phyloP scores from a whole-genome alignment of 1,140 invertebrate genomes.

The Halyomorpha halys region DNA sequence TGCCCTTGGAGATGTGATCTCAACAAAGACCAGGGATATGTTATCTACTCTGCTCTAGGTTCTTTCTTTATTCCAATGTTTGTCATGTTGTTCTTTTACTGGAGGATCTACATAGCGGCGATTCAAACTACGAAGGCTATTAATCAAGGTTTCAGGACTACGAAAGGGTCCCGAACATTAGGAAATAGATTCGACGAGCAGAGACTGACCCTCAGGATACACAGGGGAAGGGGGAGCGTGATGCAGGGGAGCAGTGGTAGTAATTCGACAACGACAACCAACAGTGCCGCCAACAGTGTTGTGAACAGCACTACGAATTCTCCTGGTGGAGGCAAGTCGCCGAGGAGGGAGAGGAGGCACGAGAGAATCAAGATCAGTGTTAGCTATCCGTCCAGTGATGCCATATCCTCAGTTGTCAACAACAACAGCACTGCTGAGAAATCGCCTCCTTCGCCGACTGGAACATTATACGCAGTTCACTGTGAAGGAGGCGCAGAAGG shows the following conservation, averaged over 20 bases:
- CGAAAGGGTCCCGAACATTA: conserved; percentile 54
- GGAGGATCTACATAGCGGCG: conserved; percentile 86
- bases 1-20: conserved; percentile 81
- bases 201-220: conserved; percentile 80
- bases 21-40: conserved; percentile 76
- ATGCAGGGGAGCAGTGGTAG: conserved; percentile 47
- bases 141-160: conserved; percentile 85
- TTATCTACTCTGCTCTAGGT: conserved; percentile 79
- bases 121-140: conserved; percentile 80
- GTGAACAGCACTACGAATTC: conserved; percentile 30
- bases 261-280: conserved; percentile 25
- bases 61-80: conserved; percentile 95
- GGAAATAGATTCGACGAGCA: conserved; percentile 71
- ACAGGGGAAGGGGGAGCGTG: conserved; percentile 61
- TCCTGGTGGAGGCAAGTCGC: conserved; percentile 20
- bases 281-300: conserved; percentile 27
- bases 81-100: conserved; percentile 94
- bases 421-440: not conserved
- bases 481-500: not conserved
- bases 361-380: conserved; percentile 73
- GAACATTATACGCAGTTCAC: conserved; percentile 38
- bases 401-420: conserved; percentile 39
- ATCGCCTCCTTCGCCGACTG: conserved; percentile 31
- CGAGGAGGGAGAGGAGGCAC: conserved; percentile 35
- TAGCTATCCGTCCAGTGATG: conserved; percentile 68